A percentile compares a stretch with the other conserved stretches of the same genome.
Evolutionary conservation across 2,113 vertebrate genomes (phyloP).

Genomic region (Anthoscopus minutus): DNA sequence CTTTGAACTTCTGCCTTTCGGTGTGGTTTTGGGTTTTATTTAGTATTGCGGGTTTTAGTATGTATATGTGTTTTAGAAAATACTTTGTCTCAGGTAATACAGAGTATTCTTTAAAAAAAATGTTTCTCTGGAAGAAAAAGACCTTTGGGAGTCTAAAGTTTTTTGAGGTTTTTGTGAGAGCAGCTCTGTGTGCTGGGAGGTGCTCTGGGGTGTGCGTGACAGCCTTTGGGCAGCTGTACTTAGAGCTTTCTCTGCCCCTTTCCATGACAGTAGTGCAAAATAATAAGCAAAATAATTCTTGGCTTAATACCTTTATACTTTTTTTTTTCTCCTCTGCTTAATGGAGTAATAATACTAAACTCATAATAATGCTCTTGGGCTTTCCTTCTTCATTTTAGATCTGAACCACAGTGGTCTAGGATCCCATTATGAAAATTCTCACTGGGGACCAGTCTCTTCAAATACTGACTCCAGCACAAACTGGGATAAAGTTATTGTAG

Average conservation of each 20-base stretch:
- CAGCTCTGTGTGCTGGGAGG: neutral
- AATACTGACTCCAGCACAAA: conserved; percentile 87
- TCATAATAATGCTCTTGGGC: neutral
- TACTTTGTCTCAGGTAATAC: neutral
- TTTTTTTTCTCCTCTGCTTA: neutral
- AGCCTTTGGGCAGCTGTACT: neutral
- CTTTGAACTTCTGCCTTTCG: neutral
- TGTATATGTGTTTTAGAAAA: neutral
- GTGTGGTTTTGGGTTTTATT: neutral
- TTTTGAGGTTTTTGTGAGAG: neutral
- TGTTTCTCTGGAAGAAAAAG: neutral
- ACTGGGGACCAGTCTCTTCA: conserved; percentile 89
- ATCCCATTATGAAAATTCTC: conserved; percentile 92
- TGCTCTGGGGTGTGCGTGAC: neutral
- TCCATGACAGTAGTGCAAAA: neutral
- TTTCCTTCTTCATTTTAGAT: conserved; percentile 74
- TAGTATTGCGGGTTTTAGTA: neutral
- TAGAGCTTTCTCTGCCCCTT: neutral
- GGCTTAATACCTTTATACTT: neutral
- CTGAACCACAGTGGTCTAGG: conserved; percentile 88
- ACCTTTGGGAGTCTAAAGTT: neutral
- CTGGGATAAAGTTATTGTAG: conserved; percentile 91
- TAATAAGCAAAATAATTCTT: neutral
- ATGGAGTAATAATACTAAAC: neutral
- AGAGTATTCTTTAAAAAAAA: neutral